Base-by-base conservation (phyloP, 2,113 vertebrate genomes). In the Percopsis transmontana region DNA sequence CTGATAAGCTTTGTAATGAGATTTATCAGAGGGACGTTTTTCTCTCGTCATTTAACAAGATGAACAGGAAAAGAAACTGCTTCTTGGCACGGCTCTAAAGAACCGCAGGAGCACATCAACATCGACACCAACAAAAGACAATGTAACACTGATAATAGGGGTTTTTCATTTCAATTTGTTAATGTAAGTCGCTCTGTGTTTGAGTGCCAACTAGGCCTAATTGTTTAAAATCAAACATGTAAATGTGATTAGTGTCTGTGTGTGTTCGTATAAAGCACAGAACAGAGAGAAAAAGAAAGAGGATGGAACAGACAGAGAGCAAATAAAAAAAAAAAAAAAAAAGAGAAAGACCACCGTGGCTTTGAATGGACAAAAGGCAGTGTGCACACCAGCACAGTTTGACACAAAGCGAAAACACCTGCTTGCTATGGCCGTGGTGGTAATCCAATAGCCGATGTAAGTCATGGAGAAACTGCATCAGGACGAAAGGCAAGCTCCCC, bases 1-100 rank as follows among this genome's bases (percentile, higher is more conserved):
- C 82, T 81, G 87, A 87, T 90, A 90, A 77, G 79, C 79, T 69
- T 63, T 74, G 56, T 86, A 87, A 89, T 90, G 86, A 77, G 80
- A 68, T 83, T 81, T 76, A 90, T 90, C 87, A 84, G 68, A 27
- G 47, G 67, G 83, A 76, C 86, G 20, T 83, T 82, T 62, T 71
- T 55, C 23, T 33, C 44, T 45, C 16, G 8, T n/a, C 11, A 50
- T 62, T 76, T 76, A 56, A 58, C 79, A 64, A 23, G 59, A 82
- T 69, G 19, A 53, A 80, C 70, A 60, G 76, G 72, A 79, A 78
- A 74, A 74, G 55, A 51, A 24, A 83, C 65, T 79, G 44, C 55
- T 62, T 47, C 58, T 50, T 23, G 15, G 57, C 76, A 65, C 1
- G 2, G 66, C 53, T n/a, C n/a, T 18, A 63, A 14, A 42, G 23